Conservation (phyloP, 37 sponge, comb jelly and placozoan genomes). For the Diacarnus erythraeanus region DNA sequence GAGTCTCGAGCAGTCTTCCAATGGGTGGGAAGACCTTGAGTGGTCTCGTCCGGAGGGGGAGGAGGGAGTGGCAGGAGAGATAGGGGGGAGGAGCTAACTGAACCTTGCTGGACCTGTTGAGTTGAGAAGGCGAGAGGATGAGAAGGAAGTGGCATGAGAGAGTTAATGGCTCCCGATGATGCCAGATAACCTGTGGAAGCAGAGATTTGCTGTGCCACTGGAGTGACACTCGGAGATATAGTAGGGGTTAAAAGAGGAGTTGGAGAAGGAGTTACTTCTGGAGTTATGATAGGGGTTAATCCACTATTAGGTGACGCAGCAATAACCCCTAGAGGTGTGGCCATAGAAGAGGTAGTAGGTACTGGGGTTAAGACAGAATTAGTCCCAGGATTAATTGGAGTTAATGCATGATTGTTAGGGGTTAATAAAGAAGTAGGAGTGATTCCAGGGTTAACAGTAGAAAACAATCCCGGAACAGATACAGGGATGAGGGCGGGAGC, state of each 20-base stretch:
- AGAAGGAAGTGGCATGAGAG: background rate
- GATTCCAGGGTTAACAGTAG: background rate
- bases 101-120: background rate
- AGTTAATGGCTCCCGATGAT: background rate
- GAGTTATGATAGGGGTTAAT: background rate
- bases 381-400: too few relatives aligned
- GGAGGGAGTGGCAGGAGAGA: conserved; percentile 26
- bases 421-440: too few relatives aligned
- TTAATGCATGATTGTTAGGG: too few relatives aligned
- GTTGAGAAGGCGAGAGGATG: background rate
- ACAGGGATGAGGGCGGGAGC: too few relatives aligned
- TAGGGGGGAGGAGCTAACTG: background rate
- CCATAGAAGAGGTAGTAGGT: too few relatives aligned
- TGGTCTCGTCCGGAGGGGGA: conserved; percentile 28
- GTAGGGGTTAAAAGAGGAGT: background rate
- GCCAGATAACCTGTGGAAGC: background rate
- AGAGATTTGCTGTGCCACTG: background rate
- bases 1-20: conserved; percentile 63
- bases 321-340: too few relatives aligned
- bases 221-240: background rate
- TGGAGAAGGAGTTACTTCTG: background rate
- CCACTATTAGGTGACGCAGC: too few relatives aligned
- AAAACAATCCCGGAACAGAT: background rate
- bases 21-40: conserved; percentile 44
- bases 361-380: too few relatives aligned